Conservation (phyloP, 2,888 invertebrate species). For the Caenorhabditis virilis region DNA sequence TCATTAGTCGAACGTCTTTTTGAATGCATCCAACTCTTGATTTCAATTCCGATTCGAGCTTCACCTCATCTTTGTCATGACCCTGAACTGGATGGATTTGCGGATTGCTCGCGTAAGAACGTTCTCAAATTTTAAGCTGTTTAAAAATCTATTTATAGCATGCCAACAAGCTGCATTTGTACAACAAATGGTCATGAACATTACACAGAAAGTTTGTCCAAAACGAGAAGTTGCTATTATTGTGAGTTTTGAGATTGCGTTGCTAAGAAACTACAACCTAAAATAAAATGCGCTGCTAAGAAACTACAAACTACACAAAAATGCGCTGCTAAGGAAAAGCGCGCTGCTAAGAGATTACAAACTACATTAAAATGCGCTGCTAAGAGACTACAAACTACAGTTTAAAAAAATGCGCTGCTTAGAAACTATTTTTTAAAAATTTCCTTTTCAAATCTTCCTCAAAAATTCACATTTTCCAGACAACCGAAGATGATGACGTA, state of each 20-base stretch:
- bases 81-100: conserved; percentile 70
- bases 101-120: conserved; percentile 78
- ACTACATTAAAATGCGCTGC: too few relatives aligned
- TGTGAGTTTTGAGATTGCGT: conserved; percentile 19
- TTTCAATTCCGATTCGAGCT: conserved; percentile 71
- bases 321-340: too few relatives aligned
- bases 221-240: conserved; percentile 58
- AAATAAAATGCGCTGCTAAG: not conserved
- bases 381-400: too few relatives aligned
- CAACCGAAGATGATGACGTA: conserved; percentile 32
- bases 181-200: conserved; percentile 76
- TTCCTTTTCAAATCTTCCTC: too few relatives aligned
- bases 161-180: conserved; percentile 92
- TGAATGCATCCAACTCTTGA: conserved; percentile 49
- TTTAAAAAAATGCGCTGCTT: too few relatives aligned
- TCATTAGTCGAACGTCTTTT: conserved; percentile 56
- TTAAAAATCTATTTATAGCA: conserved; percentile 32
- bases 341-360: too few relatives aligned
- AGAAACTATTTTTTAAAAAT: too few relatives aligned
- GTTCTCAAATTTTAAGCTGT: not conserved
- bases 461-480: conserved; percentile 9
- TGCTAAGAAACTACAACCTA: not conserved
- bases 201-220: conserved; percentile 65
- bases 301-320: too few relatives aligned
- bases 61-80: conserved; percentile 71